phyloP scores from a whole-genome alignment of 2,797 vertebrate genomes.

The Ispidina picta region DNA sequence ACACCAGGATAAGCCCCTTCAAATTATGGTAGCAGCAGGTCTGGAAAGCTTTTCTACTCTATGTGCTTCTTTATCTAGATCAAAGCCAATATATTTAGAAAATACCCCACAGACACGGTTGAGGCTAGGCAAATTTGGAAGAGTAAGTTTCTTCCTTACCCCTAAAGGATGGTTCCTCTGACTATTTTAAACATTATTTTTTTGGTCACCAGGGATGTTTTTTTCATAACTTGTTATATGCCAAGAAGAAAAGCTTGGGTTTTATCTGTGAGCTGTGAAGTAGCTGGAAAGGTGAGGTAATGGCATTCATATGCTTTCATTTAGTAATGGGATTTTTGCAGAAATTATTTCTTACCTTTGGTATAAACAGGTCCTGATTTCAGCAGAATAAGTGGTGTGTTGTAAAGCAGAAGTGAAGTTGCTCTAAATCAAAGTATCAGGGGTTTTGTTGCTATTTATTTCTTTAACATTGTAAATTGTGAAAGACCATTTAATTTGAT shows the following conservation, averaged over 20 bases:
- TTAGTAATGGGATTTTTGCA: neutral
- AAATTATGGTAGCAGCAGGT: neutral
- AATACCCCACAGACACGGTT: neutral
- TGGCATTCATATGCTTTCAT: neutral
- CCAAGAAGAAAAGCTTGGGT: neutral
- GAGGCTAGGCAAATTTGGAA: neutral
- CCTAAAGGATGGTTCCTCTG: neutral
- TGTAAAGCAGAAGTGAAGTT: neutral
- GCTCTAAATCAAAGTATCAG: neutral
- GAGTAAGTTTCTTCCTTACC: neutral
- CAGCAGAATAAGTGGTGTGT: neutral
- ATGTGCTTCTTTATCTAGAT: neutral
- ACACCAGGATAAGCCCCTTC: neutral
- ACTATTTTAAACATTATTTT: neutral
- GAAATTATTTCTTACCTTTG: neutral
- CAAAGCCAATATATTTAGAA: neutral
- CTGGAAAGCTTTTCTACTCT: neutral
- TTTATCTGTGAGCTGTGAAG: neutral
- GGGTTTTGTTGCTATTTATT: neutral
- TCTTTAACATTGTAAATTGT: neutral
- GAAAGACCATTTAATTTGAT: constrained; percentile 32
- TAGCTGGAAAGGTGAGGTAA: neutral
- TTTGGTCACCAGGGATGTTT: neutral
- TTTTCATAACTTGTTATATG: neutral
- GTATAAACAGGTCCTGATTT: neutral